Evolutionary conservation across 2,113 vertebrate genomes (phyloP).

Genomic region (Rhinoptilus africanus): DNA sequence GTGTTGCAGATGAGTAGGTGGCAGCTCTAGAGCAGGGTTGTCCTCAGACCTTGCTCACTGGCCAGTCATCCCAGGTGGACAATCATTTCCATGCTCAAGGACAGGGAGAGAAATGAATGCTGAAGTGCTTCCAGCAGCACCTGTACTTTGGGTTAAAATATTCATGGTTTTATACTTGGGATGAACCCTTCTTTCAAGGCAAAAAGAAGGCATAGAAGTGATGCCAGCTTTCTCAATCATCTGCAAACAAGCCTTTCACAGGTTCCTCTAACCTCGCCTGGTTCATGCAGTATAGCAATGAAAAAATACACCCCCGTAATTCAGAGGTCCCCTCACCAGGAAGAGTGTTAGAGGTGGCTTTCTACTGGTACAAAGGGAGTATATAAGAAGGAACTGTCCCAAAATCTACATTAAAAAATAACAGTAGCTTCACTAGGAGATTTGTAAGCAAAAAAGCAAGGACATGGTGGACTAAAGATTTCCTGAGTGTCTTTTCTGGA

Average conservation of each 20-base stretch:
- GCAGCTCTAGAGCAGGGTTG: not conserved
- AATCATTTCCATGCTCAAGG: not conserved
- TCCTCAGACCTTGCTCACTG: not conserved
- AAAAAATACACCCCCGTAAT: not conserved
- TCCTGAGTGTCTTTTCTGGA: not conserved
- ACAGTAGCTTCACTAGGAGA: not conserved
- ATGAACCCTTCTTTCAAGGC: not conserved
- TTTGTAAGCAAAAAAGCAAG: not conserved
- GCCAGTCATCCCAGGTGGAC: not conserved
- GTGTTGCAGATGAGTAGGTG: not conserved
- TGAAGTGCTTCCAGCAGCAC: not conserved
- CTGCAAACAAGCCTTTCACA: fast-evolving
- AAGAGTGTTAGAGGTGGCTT: not conserved
- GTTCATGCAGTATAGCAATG: not conserved
- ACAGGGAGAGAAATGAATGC: not conserved
- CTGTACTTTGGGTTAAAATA: not conserved
- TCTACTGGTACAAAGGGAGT: not conserved
- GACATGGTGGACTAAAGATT: not conserved
- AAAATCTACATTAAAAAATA: not conserved
- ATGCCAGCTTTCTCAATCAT: not conserved
- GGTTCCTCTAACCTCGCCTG: not conserved
- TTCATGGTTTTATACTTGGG: not conserved
- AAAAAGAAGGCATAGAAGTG: not conserved
- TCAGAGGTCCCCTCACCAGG: not conserved
- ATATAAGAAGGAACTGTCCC: not conserved